A percentile compares a stretch with the other conserved stretches of the same genome.
Conservation (phyloP, 2,888 invertebrate genomes). For the Lottia gigantea region DNA sequence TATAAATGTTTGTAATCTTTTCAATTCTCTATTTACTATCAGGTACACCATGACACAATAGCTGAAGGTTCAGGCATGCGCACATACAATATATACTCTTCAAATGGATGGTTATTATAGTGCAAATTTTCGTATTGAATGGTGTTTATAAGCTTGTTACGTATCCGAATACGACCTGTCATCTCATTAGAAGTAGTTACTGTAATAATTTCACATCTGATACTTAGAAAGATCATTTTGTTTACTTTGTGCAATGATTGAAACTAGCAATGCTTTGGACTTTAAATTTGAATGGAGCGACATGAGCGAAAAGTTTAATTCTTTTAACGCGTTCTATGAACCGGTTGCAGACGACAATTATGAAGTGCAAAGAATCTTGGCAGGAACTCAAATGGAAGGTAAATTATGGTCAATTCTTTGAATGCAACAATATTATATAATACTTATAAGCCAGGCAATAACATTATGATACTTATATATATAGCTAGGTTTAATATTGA, state of each 20-base stretch:
- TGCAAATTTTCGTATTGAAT: too few species aligned
- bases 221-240: too few species aligned
- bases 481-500: too few species aligned
- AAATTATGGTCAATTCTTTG: background rate
- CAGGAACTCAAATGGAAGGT: slow-evolving; percentile 4
- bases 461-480: too few species aligned
- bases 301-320: background rate
- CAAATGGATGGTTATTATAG: too few species aligned
- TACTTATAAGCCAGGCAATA: too few species aligned
- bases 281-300: slow-evolving; percentile 12
- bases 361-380: background rate
- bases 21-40: slow-evolving; percentile 3
- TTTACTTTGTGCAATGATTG: slow-evolving; percentile 24
- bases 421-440: too few species aligned
- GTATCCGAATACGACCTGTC: too few species aligned
- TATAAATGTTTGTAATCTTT: slow-evolving; percentile 6
- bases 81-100: background rate
- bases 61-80: background rate
- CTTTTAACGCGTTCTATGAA: background rate
- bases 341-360: background rate
- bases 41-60: background rate
- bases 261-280: slow-evolving; percentile 27
- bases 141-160: too few species aligned
- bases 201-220: too few species aligned
- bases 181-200: too few species aligned